Percentiles rank a stretch among this genome's conserved stretches.
These are phyloP conservation scores for Leptogaster cylindrica DNA, from an alignment of 2,888 invertebrate genomes.

Conservation along the genomic window DNA sequence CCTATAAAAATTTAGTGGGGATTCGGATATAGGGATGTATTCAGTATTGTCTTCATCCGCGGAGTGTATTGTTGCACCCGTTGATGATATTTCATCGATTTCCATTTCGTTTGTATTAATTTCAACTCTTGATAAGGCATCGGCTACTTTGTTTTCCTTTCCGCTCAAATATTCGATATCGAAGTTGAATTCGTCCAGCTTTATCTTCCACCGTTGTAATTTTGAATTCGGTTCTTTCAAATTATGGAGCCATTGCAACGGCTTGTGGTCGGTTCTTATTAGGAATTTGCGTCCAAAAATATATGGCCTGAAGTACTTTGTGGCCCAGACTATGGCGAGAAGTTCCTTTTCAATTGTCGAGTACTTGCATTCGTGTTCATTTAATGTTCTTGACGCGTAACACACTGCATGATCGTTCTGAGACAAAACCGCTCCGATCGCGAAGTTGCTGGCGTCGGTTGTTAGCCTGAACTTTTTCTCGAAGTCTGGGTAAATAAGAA, in stretches of 20 bases:
- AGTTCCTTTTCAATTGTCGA: slow-evolving; percentile 44
- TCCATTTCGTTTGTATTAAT: slow-evolving; percentile 8
- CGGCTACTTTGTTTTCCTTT: slow-evolving; percentile 45
- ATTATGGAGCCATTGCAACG: slow-evolving; percentile 53
- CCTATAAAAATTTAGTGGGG: slow-evolving; percentile 44
- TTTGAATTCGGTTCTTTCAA: slow-evolving; percentile 56
- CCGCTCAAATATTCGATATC: slow-evolving; percentile 47
- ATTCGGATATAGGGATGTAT: slow-evolving; percentile 44
- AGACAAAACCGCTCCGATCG: slow-evolving; percentile 40
- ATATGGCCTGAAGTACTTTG: slow-evolving; percentile 46
- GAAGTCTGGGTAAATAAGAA: slow-evolving; percentile 42
- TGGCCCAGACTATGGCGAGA: slow-evolving; percentile 43
- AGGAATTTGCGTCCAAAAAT: slow-evolving; percentile 45
- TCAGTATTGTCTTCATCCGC: slow-evolving; percentile 44
- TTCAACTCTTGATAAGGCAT: slow-evolving; percentile 43
- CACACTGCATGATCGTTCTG: slow-evolving; percentile 39
- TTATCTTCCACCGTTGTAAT: slow-evolving; percentile 55
- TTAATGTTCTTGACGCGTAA: slow-evolving; percentile 37
- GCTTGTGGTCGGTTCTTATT: slow-evolving; percentile 45
- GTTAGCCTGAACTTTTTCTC: slow-evolving; percentile 37
- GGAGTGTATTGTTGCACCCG: slow-evolving; percentile 45
- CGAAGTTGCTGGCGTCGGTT: slow-evolving; percentile 43
- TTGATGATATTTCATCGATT: slow-evolving; percentile 1
- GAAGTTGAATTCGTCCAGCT: slow-evolving; percentile 52
- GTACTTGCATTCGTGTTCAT: slow-evolving; percentile 34